Base-by-base conservation (phyloP, 2,888 invertebrate genomes). In the Nomada flava region DNA sequence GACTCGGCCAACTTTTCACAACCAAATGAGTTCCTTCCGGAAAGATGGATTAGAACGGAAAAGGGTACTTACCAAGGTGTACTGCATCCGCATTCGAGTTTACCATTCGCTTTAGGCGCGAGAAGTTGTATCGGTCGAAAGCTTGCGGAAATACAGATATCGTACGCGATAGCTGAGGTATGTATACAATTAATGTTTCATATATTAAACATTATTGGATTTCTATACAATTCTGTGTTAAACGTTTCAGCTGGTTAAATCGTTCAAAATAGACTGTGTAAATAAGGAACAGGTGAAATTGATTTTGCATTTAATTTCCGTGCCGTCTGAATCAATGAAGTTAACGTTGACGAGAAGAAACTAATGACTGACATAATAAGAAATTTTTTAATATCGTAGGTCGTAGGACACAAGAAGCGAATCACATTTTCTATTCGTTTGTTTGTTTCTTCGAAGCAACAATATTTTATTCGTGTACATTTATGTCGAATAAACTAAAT, bases 71-170 rank as follows among this genome's bases (percentile, higher is more conserved):
- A 94, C 78, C 86, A 91, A 10, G 93, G 95, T 42, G 94, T 94
- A 2, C 94, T 94, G 75, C 95, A 96, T 79, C 94, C 96, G 2
- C 95, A 96, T 89, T 97, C 97, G 10, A 96, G 96, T 74, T 90
- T 98, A 72, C 98, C 98, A 7, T 98, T 98, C 93, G 97, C 97
- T 1, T 94, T 97, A 83, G 98, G 98, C 0, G 95, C 96, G 29
- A 95, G 98, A 81, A 97, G 97, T 20, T 98, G 98, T 91, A 95
- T 98, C 85, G 98, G 98, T 0, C 96, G 95, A 90, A 97, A 96
- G 91, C 95, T 98, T 84, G 98, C 98, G 0, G 96, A 97, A 92
- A 94, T 95, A 64, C 97, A 98, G 94, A 95, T 98, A 90, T 95
- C 96, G 79, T 94, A 96, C 62, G 94, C 97, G 15, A 91, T 97